These are phyloP conservation scores for Bombus picipes DNA, from an alignment of 1,140 invertebrate genomes.

Conservation along the genomic window DNA sequence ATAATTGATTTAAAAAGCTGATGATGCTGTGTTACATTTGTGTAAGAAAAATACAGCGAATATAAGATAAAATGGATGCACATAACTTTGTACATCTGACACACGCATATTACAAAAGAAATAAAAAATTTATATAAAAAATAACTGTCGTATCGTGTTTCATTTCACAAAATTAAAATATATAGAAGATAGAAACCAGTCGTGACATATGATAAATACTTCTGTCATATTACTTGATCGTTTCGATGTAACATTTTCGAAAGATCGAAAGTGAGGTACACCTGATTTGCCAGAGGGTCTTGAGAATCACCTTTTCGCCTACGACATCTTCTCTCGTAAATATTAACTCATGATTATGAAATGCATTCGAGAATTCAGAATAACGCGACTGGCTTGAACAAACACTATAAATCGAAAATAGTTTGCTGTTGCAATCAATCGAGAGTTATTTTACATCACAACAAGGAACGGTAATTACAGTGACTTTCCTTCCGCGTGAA, in stretches of 20 bases:
- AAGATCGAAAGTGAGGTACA: background rate
- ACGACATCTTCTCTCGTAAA: slow-evolving; percentile 13
- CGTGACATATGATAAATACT: background rate
- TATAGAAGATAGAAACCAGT: background rate
- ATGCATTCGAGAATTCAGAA: background rate
- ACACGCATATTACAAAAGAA: slow-evolving; percentile 5
- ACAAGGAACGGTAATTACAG: background rate
- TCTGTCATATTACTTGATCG: background rate
- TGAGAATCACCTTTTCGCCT: slow-evolving; percentile 30
- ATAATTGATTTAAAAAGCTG: background rate
- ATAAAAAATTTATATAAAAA: slow-evolving; percentile 46
- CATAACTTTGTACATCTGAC: background rate
- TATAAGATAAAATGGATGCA: background rate
- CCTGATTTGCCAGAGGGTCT: slow-evolving; percentile 26
- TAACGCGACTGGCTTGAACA: background rate
- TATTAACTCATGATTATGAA: slow-evolving; percentile 29
- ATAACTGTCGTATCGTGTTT: too few relatives aligned
- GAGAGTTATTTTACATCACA: background rate
- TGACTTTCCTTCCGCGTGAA: slow-evolving; percentile 10
- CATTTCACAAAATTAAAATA: background rate
- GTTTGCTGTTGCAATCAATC: background rate
- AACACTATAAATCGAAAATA: background rate
- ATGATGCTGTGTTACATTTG: background rate
- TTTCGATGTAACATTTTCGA: background rate
- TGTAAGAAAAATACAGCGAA: background rate